Percentiles rank a stretch among this genome's conserved stretches.
phyloP scores from a whole-genome alignment of 2,888 invertebrate species.

The Chrysotoxum bicinctum region DNA sequence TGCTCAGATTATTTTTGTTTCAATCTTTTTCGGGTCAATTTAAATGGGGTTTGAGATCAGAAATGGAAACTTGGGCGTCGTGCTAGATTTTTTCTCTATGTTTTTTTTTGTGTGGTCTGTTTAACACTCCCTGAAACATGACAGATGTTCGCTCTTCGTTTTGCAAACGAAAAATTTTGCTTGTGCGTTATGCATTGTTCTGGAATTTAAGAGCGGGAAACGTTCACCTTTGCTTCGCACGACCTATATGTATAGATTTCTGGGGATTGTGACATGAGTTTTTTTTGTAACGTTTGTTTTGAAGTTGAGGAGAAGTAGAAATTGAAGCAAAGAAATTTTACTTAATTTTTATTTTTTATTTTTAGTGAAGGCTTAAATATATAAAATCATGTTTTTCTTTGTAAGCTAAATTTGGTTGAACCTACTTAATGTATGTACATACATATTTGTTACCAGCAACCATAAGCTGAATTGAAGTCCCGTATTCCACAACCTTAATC shows the following conservation, averaged over 20 bases:
- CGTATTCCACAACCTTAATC: too few species aligned
- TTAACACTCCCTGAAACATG: constrained; percentile 11
- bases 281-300: constrained; percentile 4
- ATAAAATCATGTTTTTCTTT: too few species aligned
- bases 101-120: background rate
- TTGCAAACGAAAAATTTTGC: background rate
- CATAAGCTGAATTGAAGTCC: too few species aligned
- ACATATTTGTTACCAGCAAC: too few species aligned
- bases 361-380: background rate
- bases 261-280: background rate
- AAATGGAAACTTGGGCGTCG: constrained; percentile 55
- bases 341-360: background rate
- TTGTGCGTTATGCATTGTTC: constrained; percentile 26
- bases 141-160: background rate
- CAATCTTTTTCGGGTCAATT: background rate
- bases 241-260: background rate
- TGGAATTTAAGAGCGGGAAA: constrained; percentile 57
- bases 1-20: background rate
- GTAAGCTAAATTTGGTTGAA: too few species aligned
- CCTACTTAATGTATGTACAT: too few species aligned
- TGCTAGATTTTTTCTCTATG: constrained; percentile 27
- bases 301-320: background rate
- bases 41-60: background rate
- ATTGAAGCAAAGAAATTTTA: background rate
- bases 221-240: constrained; percentile 22